Evolutionary conservation across 1,140 invertebrate species (phyloP), one percentile per base, ranked within the genome.

Genomic region (Cyclina sinensis): DNA sequence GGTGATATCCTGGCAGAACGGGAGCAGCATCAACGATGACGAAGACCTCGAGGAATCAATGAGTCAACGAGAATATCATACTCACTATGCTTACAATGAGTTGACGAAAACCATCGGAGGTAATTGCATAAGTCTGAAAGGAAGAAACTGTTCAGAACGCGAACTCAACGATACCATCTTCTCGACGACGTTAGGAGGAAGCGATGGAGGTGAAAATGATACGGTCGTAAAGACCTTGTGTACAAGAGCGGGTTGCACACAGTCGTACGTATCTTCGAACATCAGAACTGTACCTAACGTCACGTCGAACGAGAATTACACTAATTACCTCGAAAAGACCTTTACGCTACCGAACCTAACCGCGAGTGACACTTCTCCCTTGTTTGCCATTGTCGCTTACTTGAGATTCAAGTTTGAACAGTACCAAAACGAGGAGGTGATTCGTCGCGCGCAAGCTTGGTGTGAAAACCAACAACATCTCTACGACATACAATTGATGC

Each of bases 381-480:
- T 76, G 32, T 76, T 76, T 76, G 32, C 35, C 73, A 76, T n/a
- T 11, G 73, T 76, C 21, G 5, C 32, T 27, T 76, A 76, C n/a
- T 16, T 76, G 16, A 35, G 39, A 76, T 76, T 43, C 21, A 76
- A 76, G 39, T 76, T 37, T 14, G 73, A 76, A 43, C 32, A 76
- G 39, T 76, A 43, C 35, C 73, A 76, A 37, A 46, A 76, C 24
- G 35, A 76, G 24, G 73, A 76, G 16, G 39, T 76, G 5, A 46
- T 76, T 16, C 73, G 73, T 46, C 32, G 73, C 1, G 73, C 73
- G 7, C 73, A 76, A 43, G 39, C 73, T 43, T 76, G 73, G 73
- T 76, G 73, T n/a, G 73, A 76, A 43, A 76, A 76, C 24, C 73
- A 76, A 46, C 73, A 76, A 46, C 73, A 76, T 76, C 24, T 76